A percentile compares a stretch with the other conserved stretches of the same genome.
Evolutionary conservation across 1,140 invertebrate species (phyloP).

Genomic region (Cydia strobilella): DNA sequence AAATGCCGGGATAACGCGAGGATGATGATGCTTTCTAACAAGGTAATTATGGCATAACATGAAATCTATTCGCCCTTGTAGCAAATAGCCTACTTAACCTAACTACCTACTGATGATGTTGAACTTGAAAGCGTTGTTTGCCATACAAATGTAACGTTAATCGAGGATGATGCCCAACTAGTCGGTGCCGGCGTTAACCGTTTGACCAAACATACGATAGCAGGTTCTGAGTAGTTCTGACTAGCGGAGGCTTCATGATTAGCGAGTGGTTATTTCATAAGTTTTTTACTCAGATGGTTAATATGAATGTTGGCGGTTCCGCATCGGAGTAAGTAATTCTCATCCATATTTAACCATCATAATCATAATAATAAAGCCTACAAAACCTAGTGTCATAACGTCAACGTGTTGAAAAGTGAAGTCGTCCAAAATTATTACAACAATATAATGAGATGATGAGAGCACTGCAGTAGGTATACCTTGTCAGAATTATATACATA

Average conservation of each 20-base stretch:
- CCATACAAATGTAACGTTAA: constrained; percentile 49
- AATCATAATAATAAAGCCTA: too few species aligned
- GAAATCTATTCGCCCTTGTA: not conserved
- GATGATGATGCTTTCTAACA: too few species aligned
- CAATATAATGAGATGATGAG: too few species aligned
- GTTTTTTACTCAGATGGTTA: constrained; percentile 16
- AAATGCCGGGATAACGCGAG: too few species aligned
- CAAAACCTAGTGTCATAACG: too few species aligned
- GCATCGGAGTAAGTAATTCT: not conserved
- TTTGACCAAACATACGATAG: constrained; percentile 63
- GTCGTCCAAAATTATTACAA: too few species aligned
- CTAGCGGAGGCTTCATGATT: constrained; percentile 38
- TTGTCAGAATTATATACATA: too few species aligned
- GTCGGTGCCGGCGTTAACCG: constrained; percentile 60
- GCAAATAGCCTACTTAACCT: not conserved
- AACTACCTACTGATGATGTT: constrained; percentile 1
- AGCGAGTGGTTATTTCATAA: constrained; percentile 10
- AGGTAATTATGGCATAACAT: too few species aligned
- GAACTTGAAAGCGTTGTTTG: constrained; percentile 9
- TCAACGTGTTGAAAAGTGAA: too few species aligned
- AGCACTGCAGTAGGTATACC: too few species aligned
- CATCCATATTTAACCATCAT: not conserved
- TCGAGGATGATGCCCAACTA: constrained; percentile 62
- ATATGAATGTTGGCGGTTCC: not conserved
- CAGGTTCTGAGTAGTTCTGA: constrained; percentile 51